These are phyloP conservation scores for Caenorhabditis sinica DNA, from an alignment of 2,888 invertebrate genomes.

Conservation along the genomic window DNA sequence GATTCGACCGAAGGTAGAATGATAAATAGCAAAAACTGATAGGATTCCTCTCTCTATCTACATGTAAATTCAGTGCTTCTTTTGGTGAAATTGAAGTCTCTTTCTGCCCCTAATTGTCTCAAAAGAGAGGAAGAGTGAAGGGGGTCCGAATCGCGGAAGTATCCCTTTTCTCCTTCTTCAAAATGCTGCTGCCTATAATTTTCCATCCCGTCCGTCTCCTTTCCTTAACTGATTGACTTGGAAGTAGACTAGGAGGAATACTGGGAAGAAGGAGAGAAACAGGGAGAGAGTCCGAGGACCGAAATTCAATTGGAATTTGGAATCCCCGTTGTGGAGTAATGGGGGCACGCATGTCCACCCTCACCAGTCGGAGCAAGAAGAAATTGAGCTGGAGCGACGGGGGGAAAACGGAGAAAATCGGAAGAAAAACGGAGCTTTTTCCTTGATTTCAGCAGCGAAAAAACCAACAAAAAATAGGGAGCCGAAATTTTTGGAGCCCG, in stretches of 20 bases:
- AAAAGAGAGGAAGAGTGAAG: background rate
- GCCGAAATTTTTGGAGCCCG: background rate
- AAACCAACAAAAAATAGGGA: too few relatives aligned
- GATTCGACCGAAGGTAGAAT: too few relatives aligned
- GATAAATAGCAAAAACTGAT: too few relatives aligned
- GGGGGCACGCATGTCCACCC: constrained; percentile 31
- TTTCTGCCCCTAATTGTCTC: background rate
- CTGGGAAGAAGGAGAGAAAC: background rate
- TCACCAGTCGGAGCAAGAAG: background rate
- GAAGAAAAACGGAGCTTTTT: background rate
- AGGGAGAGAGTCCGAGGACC: background rate
- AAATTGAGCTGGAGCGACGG: background rate
- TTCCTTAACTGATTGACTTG: constrained; percentile 20
- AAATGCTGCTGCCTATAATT: background rate
- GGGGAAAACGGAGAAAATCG: too few relatives aligned
- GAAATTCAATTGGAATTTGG: constrained; percentile 34
- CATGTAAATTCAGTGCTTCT: too few relatives aligned
- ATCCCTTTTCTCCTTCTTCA: background rate
- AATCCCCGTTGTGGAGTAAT: background rate
- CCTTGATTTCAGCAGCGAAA: background rate
- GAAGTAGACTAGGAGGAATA: too few relatives aligned
- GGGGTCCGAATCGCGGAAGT: constrained; percentile 6
- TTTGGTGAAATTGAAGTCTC: too few relatives aligned
- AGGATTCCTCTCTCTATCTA: background rate
- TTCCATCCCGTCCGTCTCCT: constrained; percentile 9